These are phyloP conservation scores for Lepidonotus clava DNA, from an alignment of 2,888 invertebrate genomes.

Conservation along the genomic window DNA sequence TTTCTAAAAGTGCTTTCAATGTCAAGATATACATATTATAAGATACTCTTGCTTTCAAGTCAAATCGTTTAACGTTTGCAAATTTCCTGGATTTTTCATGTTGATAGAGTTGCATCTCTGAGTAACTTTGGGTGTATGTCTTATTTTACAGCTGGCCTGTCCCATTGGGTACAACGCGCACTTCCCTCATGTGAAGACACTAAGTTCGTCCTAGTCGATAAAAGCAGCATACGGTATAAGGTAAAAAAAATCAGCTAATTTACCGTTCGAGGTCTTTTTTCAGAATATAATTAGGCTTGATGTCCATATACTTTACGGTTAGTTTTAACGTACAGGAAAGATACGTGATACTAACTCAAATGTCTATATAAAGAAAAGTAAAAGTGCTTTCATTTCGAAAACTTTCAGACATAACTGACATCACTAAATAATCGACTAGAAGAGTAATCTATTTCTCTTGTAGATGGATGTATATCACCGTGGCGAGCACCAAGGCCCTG, in stretches of 20 bases:
- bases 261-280: too few relatives aligned
- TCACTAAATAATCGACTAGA: neutral
- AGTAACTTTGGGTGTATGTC: too few relatives aligned
- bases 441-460: neutral
- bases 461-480: slow-evolving; percentile 79
- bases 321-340: neutral
- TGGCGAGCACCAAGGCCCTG: slow-evolving; percentile 74
- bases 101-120: too few relatives aligned
- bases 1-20: neutral
- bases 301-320: neutral
- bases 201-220: slow-evolving; percentile 88
- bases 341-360: neutral
- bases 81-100: too few relatives aligned
- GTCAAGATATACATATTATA: too few relatives aligned
- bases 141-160: slow-evolving; percentile 86
- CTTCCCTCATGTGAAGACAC: slow-evolving; percentile 82
- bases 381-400: neutral
- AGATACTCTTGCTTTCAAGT: neutral
- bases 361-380: neutral
- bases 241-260: slow-evolving; percentile 81
- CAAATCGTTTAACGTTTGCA: too few relatives aligned
- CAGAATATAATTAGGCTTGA: too few relatives aligned
- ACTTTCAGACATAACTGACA: neutral
- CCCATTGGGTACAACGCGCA: slow-evolving; percentile 88
- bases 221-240: slow-evolving; percentile 90